Base-by-base conservation (phyloP, 2,797 vertebrate species). In the Melanotaenia boesemani region DNA sequence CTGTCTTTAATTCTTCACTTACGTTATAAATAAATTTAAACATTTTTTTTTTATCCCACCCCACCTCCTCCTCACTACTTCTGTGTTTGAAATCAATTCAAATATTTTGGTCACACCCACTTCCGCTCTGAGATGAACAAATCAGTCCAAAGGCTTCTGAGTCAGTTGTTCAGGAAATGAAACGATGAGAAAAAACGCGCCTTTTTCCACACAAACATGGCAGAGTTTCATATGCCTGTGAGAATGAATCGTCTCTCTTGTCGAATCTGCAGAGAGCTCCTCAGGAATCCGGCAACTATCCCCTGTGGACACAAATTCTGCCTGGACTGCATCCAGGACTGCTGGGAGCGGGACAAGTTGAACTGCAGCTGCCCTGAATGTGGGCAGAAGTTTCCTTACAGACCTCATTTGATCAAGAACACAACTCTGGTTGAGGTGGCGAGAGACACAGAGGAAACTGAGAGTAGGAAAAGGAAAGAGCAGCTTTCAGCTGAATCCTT, bases 261-360 rank as follows among this genome's bases (percentile, higher is more conserved):
- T 59, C n/a, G 0, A 0, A 62, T 84, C 48, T 88, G 84, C 70
- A 1, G 1, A 0, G 0, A 70, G 0, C 1, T 79, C 5, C 72
- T 86, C 72, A 44, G 52, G 58, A 20, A 72, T 32, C 83, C 84
- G 3, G 56, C 16, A 0, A 80, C 69, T 5, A 20, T 76, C 32
- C 57, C 74, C 9, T 84, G 83, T 0, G 84, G 84, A 0, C 84
- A 86, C 80, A 77, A 44, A 67, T 83, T 83, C 69, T 86, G 85
- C 77, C 48, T 37, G 54, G 2, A 0, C 10, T 90, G 89, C 66
- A 79, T 89, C 52, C 22, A 60, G 52, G 20, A 5, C 1, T 1
- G 0, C 36, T 86, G 74, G 70, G 28, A 46, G 2, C 3, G 0
- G 0, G 37, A 70, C 6, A 4, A 57, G 44, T 39, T 55, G 11